Evolutionary conservation across 2,797 vertebrate species (phyloP).

Genomic region (Channa striata): DNA sequence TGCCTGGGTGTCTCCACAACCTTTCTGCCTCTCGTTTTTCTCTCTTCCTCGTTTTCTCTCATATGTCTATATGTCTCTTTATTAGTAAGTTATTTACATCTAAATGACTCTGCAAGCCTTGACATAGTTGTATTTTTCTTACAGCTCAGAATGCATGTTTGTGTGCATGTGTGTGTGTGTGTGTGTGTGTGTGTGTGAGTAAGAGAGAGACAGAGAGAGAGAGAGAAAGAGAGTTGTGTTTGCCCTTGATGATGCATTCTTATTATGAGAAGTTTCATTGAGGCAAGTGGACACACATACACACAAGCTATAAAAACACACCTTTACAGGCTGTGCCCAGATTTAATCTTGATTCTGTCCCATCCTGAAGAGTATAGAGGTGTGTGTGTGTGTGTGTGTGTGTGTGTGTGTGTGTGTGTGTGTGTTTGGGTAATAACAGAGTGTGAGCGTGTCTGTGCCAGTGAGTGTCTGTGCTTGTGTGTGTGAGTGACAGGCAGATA

Average conservation of each 20-base stretch:
- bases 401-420: slow-evolving; percentile 47
- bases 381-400: slow-evolving; percentile 53
- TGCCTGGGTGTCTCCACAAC: slow-evolving; percentile 24
- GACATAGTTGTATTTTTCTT: slow-evolving; percentile 30
- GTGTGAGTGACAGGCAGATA: slow-evolving; percentile 86
- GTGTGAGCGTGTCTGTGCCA: slow-evolving; percentile 68
- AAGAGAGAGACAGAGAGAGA: too few relatives aligned
- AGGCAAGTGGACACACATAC: slow-evolving; percentile 33
- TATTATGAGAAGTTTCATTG: slow-evolving; percentile 68
- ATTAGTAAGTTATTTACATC: slow-evolving; percentile 61
- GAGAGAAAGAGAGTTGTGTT: slow-evolving; percentile 23
- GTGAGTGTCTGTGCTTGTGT: slow-evolving; percentile 24
- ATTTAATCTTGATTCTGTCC: slow-evolving; percentile 78
- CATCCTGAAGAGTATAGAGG: slow-evolving; percentile 39
- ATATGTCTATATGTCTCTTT: slow-evolving; percentile 27
- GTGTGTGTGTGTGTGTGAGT: background rate
- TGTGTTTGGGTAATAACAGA: slow-evolving; percentile 73
- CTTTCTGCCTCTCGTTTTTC: slow-evolving; percentile 13
- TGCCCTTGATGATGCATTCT: slow-evolving; percentile 65
- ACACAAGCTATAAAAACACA: background rate
- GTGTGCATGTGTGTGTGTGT: slow-evolving; percentile 4
- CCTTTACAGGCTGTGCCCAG: slow-evolving; percentile 63
- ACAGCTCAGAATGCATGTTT: too few relatives aligned
- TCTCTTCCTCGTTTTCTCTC: slow-evolving; percentile 22
- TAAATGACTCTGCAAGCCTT: slow-evolving; percentile 45